phyloP scores from a whole-genome alignment of 2,113 vertebrate genomes.

The Pangasianodon hypophthalmus region DNA sequence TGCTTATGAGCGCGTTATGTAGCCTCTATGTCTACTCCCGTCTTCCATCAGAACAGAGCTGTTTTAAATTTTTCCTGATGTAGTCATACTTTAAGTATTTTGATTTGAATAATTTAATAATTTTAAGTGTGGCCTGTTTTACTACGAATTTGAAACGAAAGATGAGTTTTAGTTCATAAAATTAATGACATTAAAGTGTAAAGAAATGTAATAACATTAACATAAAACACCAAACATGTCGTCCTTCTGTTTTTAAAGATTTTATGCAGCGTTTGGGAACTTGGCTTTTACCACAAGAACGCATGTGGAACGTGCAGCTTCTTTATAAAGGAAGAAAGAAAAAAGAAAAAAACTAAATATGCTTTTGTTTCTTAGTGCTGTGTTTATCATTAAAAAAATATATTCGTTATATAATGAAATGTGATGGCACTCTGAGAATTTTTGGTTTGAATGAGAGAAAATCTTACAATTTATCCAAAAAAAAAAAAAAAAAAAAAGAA shows the following conservation, averaged over 20 bases:
- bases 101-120: not conserved
- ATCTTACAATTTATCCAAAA: not conserved
- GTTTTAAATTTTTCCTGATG: no score
- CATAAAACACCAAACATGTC: not conserved
- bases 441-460: not conserved
- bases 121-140: not conserved
- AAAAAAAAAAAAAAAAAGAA: no score
- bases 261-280: not conserved
- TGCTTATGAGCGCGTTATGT: not conserved
- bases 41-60: no score
- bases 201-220: not conserved
- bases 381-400: no score
- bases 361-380: no score
- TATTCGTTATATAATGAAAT: not conserved
- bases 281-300: not conserved
- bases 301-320: accelerated
- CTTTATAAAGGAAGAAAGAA: not conserved
- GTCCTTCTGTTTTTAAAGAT: not conserved
- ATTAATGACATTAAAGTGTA: not conserved
- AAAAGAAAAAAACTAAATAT: not conserved
- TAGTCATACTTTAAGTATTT: not conserved
- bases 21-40: not conserved
- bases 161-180: not conserved
- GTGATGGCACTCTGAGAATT: not conserved
- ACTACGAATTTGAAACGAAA: not conserved